Conservation (phyloP, 1,140 invertebrate genomes). For the Ceratoteleas bidentatus region DNA sequence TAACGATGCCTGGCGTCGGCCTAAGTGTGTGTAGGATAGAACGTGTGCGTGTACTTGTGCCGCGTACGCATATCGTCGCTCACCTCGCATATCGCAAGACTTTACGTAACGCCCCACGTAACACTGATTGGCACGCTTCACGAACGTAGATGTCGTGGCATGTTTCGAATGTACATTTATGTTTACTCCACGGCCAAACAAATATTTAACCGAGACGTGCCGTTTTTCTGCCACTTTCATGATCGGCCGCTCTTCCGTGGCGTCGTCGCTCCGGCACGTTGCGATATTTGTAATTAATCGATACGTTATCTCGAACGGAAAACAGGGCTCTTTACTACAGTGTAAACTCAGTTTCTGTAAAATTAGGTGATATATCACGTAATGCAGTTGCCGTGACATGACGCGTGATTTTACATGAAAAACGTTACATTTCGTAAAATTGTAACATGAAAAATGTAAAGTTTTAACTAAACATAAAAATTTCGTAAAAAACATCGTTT, state of each 20-base stretch:
- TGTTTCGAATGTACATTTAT: conserved; percentile 47
- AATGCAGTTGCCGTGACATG: no score
- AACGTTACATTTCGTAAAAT: no score
- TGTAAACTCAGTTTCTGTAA: no score
- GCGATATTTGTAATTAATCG: conserved; percentile 36
- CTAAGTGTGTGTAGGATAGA: conserved; percentile 49
- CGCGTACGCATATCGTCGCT: conserved; percentile 51
- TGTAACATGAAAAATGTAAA: no score
- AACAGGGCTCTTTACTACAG: conserved; percentile 17
- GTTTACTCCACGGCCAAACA: conserved; percentile 21
- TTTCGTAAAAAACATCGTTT: no score
- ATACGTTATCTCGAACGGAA: conserved; percentile 40
- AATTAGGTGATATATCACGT: no score
- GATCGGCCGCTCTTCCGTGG: background rate
- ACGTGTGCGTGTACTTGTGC: conserved; percentile 44
- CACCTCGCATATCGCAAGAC: conserved; percentile 60
- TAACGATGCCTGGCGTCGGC: conserved; percentile 54
- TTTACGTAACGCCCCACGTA: conserved; percentile 66
- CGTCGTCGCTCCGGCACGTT: background rate
- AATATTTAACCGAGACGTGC: conserved; percentile 22
- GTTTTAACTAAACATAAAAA: no score
- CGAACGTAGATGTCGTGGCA: conserved; percentile 32
- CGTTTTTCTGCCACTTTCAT: no score
- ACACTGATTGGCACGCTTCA: conserved; percentile 64
- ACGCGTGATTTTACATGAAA: no score